Evolutionary conservation across 2,797 vertebrate species (phyloP), one percentile per base, ranked within the genome.

Genomic region (Esox lucius): DNA sequence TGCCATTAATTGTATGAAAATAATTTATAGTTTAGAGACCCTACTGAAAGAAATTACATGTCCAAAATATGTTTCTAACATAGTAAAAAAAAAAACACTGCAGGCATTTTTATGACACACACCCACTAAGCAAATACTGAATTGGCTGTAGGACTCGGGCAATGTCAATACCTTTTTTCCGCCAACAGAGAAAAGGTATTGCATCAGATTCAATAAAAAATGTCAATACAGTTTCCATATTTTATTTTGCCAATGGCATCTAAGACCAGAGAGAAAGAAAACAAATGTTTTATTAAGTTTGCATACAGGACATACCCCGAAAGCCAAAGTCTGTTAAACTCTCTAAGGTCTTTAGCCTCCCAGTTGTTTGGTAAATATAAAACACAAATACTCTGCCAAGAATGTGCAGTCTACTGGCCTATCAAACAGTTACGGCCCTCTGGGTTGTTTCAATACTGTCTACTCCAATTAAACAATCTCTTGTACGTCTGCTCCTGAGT

Each of bases 401-500:
- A 71, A 65, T 59, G 61, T 59, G 16, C 67, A 46, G 62, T 68
- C 51, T 22, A 48, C 33, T n/a, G 26, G 19, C 67, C 65, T n/a
- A 39, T 35, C 51, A 49, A 46, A 49, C 49, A 61, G 73, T 24
- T 26, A 22, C 61, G 62, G 51, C 35, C 66, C 35, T 62, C 28
- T 16, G 67, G 70, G 70, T 71, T 35, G 16, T 71, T 68, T 70
- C 66, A 66, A 66, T 75, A 73, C 64, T 74, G 59, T 74, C 77
- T 65, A 28, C 71, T 68, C 62, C 70, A 33, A 62, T 78, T 71
- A 73, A 28, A 56, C 19, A 8, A 56, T 22, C 51, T n/a, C 16
- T 56, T 56, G 51, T 48, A 72, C 62, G 24, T 17, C 64, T 39
- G 71, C 59, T 33, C 28, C 7, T 56, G 56, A 35, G 70, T 71